phyloP scores from a whole-genome alignment of 2,888 invertebrate species.

The Hofmannophila pseudospretella region DNA sequence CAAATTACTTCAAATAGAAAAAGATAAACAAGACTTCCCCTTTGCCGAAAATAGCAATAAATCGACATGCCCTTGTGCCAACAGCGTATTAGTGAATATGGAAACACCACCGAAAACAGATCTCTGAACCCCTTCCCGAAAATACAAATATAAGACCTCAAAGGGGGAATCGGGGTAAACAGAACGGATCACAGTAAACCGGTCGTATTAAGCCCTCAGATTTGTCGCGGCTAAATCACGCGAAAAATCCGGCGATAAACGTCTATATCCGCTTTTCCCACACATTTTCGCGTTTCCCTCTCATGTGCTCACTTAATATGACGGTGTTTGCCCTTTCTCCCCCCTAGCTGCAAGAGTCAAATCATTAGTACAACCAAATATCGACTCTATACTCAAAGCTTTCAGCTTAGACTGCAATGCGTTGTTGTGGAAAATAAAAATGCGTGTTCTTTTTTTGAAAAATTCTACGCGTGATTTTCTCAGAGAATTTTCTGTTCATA shows the following conservation, averaged over 20 bases:
- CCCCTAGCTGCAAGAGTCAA: constrained; percentile 41
- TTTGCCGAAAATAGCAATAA: constrained; percentile 65
- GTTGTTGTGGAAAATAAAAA: constrained; percentile 38
- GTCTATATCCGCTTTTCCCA: constrained; percentile 78
- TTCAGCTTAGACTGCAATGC: constrained; percentile 16
- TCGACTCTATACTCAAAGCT: background rate
- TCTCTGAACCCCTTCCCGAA: constrained; percentile 16
- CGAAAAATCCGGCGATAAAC: constrained; percentile 75
- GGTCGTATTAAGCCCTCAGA: constrained; percentile 60
- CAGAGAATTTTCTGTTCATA: constrained; percentile 5
- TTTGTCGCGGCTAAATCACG: constrained; percentile 74
- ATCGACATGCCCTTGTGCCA: constrained; percentile 69
- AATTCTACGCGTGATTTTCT: constrained; percentile 19
- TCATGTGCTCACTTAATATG: constrained; percentile 78
- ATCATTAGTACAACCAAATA: constrained; percentile 19
- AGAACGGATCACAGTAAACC: constrained; percentile 32
- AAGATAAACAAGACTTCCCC: constrained; percentile 66
- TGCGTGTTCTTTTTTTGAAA: constrained; percentile 48
- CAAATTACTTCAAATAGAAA: constrained; percentile 60
- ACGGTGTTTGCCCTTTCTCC: constrained; percentile 71
- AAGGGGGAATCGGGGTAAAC: constrained; percentile 11
- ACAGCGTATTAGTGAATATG: constrained; percentile 65
- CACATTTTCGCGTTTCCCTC: constrained; percentile 75
- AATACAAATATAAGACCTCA: constrained; percentile 7
- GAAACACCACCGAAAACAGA: constrained; percentile 33